Conservation (phyloP, 2,797 vertebrate species). For the Phataginus tetradactyla region DNA sequence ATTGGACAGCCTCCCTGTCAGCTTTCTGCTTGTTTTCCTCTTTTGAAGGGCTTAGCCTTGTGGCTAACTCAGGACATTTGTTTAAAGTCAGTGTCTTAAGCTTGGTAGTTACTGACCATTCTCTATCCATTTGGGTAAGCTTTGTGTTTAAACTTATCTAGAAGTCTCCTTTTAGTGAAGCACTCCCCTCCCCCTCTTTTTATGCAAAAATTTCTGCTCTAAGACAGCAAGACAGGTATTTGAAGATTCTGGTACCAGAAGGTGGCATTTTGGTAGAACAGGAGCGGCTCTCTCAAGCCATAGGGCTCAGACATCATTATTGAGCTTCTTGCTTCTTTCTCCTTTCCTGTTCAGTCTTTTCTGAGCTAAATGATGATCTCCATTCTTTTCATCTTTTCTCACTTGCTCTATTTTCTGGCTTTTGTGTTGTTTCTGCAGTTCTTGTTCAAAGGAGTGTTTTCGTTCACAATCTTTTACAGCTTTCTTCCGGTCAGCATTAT, state of each 20-base stretch:
- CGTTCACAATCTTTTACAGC: conserved; percentile 40
- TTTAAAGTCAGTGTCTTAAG: conserved; percentile 11
- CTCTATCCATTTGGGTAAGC: neutral
- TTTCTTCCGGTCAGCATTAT: conserved; percentile 24
- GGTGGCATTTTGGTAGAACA: conserved; percentile 15
- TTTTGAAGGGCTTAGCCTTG: neutral
- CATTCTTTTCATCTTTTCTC: conserved; percentile 48
- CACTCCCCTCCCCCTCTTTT: accelerated
- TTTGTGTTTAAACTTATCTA: conserved; percentile 32
- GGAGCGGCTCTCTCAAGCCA: neutral
- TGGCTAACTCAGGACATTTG: neutral
- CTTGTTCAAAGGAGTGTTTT: conserved; percentile 58
- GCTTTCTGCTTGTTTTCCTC: neutral
- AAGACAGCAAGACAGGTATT: conserved; percentile 33
- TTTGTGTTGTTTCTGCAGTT: conserved; percentile 53
- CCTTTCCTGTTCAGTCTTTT: neutral
- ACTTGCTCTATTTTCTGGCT: conserved; percentile 6
- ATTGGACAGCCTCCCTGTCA: neutral
- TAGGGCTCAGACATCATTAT: conserved; percentile 16
- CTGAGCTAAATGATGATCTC: neutral
- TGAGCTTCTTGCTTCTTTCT: conserved; percentile 32
- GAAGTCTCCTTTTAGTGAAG: conserved; percentile 9
- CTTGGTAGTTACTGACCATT: neutral
- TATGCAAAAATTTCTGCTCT: neutral
- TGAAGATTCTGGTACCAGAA: conserved; percentile 32